These are phyloP conservation scores for Poicephalus gulielmi DNA, from an alignment of 2,113 vertebrate genomes.

Conservation along the genomic window DNA sequence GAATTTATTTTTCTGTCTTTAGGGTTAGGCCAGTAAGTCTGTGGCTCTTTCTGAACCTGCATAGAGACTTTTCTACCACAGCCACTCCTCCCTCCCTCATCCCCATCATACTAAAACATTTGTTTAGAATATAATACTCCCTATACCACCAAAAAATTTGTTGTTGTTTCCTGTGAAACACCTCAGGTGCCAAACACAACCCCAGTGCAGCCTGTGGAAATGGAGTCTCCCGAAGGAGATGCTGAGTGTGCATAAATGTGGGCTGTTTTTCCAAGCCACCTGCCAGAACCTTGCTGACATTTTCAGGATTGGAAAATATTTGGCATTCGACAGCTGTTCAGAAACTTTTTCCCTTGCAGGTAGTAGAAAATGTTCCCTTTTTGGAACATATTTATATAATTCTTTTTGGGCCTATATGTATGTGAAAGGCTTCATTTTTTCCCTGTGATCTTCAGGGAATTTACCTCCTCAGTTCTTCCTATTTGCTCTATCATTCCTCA, in stretches of 20 bases:
- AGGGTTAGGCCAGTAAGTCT: background rate
- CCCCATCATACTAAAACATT: background rate
- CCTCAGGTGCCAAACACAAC: slow-evolving; percentile 52
- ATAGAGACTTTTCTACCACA: background rate
- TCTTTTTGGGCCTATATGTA: background rate
- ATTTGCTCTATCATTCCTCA: background rate
- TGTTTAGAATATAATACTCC: background rate
- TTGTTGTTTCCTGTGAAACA: slow-evolving; percentile 50
- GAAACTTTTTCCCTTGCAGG: slow-evolving; percentile 18
- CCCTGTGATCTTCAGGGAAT: background rate
- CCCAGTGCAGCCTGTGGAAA: slow-evolving; percentile 1
- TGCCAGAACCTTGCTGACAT: slow-evolving; percentile 44
- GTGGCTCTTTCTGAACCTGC: background rate
- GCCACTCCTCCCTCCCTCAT: background rate
- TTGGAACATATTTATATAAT: background rate
- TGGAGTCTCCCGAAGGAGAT: slow-evolving; percentile 3
- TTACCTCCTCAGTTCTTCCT: background rate
- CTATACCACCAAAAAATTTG: slow-evolving; percentile 5
- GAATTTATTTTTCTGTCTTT: background rate
- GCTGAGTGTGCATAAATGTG: slow-evolving; percentile 17
- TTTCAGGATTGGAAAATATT: slow-evolving; percentile 56
- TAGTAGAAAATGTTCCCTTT: slow-evolving; percentile 35
- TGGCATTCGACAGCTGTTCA: slow-evolving; percentile 35
- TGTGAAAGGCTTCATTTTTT: slow-evolving; percentile 36
- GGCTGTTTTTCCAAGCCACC: slow-evolving; percentile 49